Evolutionary conservation across 1,140 invertebrate genomes (phyloP), one percentile per base, ranked within the genome.

Genomic region (Scaptomyza pallida): DNA sequence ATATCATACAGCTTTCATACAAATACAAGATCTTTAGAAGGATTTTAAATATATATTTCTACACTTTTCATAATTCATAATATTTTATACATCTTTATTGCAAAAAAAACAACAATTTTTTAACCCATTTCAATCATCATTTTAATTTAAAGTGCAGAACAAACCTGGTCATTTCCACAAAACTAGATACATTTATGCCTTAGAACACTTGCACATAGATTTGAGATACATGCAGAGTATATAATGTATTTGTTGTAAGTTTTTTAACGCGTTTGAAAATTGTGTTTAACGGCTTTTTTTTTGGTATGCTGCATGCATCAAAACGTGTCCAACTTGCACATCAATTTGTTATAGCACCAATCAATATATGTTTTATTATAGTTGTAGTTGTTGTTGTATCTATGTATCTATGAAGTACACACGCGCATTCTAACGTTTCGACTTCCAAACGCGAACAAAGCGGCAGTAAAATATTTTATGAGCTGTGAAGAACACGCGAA

Each of bases 131-230:
- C 2, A 19, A 26, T 5, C 12, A 23, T 15, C 8, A 1, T 9
- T 8, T 30, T 30, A 48, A n/a, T 47, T 23, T n/a, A 5, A 47
- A 15, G 48, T 17, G 13, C 26, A 78, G 69, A 40, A 74, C 82
- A 57, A 82, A 88, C 82, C 82, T 88, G 76, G 82, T 88, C 82
- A 88, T 88, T 78, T 88, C 83, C 83, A 68, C 57, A 81, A 88
- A 65, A 45, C n/a, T 30, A 68, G 23, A 17, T 23, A 30, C 8
- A 23, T 50, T 33, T 16, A 47, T 59, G 17, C 19, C 65, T 64
- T 88, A 85, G 44, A 81, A 75, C 82, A 88, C 88, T 86, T 72
- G 81, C 81, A 77, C 65, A 41, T 3, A 45, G 21, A n/a, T n/a
- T 48, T 72, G 21, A 59, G 45, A 37, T 47, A 50, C 55, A 26